Base-by-base conservation (phyloP, 2,797 vertebrate genomes). In the Coilia nasus region DNA sequence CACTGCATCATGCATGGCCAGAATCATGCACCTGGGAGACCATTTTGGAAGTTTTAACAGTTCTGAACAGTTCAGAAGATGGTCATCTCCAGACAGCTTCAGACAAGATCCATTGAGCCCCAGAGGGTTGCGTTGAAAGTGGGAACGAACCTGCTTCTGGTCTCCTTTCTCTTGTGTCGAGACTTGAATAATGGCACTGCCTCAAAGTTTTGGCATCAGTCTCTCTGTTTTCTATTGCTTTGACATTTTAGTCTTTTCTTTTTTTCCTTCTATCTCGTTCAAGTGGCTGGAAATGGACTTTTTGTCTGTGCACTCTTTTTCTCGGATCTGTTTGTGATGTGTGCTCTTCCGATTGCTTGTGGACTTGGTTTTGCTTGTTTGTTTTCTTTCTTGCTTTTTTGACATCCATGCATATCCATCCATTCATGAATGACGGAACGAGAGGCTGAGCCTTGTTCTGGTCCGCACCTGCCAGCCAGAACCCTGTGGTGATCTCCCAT, bases 371-470 rank as follows among this genome's bases (percentile, higher is more conserved):
- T 75, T 41, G 28, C 41, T 78, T 71, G 25, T 71, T 75, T 41
- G 28, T 78, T 41, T 60, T 6, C 14, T 21, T 21, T 78, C 35
- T 78, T 44, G 35, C 35, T 78, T 44, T 35, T 78, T 78, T 35
- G 11, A 78, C 35, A 78, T 44, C 71, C 71, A 78, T 41, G 31
- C 71, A 78, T 78, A 78, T 78, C 71, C 71, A 78, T 78, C 71
- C 71, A 78, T 41, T 44, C 71, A 44, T 44, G 6, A 71, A 71
- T 15, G 67, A 19, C 15, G 25, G 67, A 78, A 19, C 31, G 35
- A 41, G 35, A 44, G 15, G 71, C 25, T 23, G n/a, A 78, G 71
- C 14, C 71, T 78, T 41, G 67, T 75, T 75, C 67, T 75, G 14
- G 4, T 75, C 67, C 19, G 31, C 67, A 7, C 28, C 67, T 35